Conservation (phyloP, 2,888 invertebrate species). For the Antitype chi region DNA sequence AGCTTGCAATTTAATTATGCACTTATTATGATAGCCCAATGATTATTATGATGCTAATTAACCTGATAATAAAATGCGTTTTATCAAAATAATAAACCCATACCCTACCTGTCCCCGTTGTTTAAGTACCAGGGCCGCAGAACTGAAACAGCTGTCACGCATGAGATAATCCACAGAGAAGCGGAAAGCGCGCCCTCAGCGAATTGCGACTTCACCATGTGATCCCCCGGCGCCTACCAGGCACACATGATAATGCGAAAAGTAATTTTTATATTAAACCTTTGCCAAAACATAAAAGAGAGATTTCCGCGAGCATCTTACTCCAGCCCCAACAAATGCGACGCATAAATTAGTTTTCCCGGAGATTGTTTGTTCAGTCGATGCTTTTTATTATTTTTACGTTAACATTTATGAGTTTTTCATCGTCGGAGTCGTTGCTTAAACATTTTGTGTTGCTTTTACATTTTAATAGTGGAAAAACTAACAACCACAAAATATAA, state of each 20-base stretch:
- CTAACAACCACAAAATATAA: slow-evolving; percentile 51
- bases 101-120: slow-evolving; percentile 63
- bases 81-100: slow-evolving; percentile 28
- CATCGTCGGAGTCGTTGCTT: slow-evolving; percentile 66
- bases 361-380: slow-evolving; percentile 87
- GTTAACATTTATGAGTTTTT: slow-evolving; percentile 87
- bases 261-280: slow-evolving; percentile 90
- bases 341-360: slow-evolving; percentile 89
- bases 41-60: neutral
- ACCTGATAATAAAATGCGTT: neutral
- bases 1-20: neutral
- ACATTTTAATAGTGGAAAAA: slow-evolving; percentile 65
- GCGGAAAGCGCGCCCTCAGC: slow-evolving; percentile 79
- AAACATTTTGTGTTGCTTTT: slow-evolving; percentile 64
- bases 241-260: slow-evolving; percentile 88
- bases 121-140: slow-evolving; percentile 76
- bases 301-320: slow-evolving; percentile 80
- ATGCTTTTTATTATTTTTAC: slow-evolving; percentile 81
- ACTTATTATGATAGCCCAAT: neutral
- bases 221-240: slow-evolving; percentile 79
- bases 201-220: slow-evolving; percentile 77
- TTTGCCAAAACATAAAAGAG: slow-evolving; percentile 88
- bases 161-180: slow-evolving; percentile 84
- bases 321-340: slow-evolving; percentile 80
- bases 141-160: slow-evolving; percentile 86